Conservation (phyloP, 2,113 vertebrate species). For the Suncus etruscus region DNA sequence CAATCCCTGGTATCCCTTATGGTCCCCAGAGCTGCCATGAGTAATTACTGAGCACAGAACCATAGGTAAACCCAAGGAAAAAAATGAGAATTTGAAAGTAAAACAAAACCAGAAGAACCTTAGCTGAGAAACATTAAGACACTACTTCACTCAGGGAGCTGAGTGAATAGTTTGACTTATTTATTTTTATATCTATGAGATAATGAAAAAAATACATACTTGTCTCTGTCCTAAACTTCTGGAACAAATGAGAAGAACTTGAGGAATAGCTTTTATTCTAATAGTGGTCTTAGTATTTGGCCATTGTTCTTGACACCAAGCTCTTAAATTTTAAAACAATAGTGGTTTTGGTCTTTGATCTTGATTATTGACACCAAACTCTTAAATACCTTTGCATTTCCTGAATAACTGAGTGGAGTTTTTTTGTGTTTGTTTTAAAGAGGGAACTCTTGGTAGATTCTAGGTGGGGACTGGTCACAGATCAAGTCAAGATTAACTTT, state of each 20-base stretch:
- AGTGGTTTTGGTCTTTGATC: neutral
- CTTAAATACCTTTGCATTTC: neutral
- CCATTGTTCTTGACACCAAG: no score
- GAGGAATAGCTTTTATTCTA: neutral
- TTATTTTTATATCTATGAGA: neutral
- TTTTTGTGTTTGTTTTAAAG: neutral
- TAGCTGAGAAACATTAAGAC: neutral
- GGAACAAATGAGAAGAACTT: neutral
- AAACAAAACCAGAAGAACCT: neutral
- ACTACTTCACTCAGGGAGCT: neutral
- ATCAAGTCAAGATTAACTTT: neutral
- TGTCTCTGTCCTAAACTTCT: neutral
- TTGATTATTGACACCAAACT: neutral
- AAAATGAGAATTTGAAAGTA: no score
- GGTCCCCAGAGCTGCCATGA: no score
- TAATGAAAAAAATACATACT: neutral
- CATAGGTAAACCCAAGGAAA: no score
- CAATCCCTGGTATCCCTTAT: no score
- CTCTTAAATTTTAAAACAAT: no score
- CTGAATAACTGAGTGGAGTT: neutral
- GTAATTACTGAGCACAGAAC: no score
- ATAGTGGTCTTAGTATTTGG: neutral
- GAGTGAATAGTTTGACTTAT: neutral
- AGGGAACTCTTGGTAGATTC: neutral
- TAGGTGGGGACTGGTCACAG: neutral